phyloP scores from a whole-genome alignment of 2,888 invertebrate genomes.

The Melikaiella ostensackeni region DNA sequence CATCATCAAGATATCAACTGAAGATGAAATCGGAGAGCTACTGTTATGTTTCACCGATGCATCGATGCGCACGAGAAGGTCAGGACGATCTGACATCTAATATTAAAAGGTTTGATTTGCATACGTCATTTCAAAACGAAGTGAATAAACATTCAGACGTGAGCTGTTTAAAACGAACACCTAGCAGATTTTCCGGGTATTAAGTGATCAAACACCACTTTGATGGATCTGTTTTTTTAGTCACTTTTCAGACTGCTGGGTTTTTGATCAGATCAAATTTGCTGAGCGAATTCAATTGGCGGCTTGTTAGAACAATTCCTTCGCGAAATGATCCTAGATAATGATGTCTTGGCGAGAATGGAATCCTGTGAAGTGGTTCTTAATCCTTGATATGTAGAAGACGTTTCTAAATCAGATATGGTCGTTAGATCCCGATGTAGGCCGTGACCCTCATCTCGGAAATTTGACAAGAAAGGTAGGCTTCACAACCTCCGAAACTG shows the following conservation, averaged over 20 bases:
- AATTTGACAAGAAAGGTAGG: constrained; percentile 13
- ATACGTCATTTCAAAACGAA: constrained; percentile 38
- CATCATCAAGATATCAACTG: not conserved
- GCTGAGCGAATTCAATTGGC: constrained; percentile 66
- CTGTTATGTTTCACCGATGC: not conserved
- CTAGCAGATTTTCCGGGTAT: not conserved
- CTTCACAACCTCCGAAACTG: not conserved
- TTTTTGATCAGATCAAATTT: constrained; percentile 44
- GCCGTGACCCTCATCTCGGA: constrained; percentile 7
- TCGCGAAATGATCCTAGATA: constrained; percentile 52
- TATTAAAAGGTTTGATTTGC: constrained; percentile 51
- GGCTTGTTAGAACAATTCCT: constrained; percentile 57
- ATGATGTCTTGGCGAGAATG: not conserved
- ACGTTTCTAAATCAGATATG: not conserved
- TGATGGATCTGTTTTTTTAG: not conserved
- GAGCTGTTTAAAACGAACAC: not conserved
- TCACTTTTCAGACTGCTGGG: not conserved
- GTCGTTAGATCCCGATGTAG: not conserved
- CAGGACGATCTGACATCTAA: constrained; percentile 17
- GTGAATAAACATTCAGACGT: not conserved
- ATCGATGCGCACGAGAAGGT: not conserved
- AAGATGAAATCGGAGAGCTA: not conserved
- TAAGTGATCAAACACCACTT: not conserved
- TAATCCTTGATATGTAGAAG: not conserved
- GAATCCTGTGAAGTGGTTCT: not conserved